Conservation (phyloP, 2,113 vertebrate species). For the Eidolon helvum region DNA sequence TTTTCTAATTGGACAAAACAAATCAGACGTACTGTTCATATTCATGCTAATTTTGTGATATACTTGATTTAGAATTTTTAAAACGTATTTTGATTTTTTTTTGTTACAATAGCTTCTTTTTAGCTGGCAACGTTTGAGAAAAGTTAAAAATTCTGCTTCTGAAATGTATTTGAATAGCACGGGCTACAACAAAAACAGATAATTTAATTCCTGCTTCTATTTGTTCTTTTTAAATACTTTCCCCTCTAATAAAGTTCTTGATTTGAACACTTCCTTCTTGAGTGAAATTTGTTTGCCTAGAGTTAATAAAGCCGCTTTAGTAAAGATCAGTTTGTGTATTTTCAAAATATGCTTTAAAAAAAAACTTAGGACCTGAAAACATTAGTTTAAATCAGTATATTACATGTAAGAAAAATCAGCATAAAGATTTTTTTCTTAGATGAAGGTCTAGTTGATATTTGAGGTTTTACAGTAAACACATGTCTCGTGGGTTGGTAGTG, state of each 20-base stretch:
- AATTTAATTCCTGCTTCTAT: slow-evolving; percentile 8
- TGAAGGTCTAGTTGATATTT: slow-evolving; percentile 18
- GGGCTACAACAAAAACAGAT: not conserved
- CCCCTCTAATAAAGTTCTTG: slow-evolving; percentile 51
- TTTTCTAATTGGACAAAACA: slow-evolving; percentile 26
- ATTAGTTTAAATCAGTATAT: not conserved
- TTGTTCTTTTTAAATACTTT: slow-evolving; percentile 52
- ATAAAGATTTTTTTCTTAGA: not conserved
- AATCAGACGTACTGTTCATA: not conserved
- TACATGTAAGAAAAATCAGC: not conserved
- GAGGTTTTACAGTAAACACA: not conserved
- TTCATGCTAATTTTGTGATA: not conserved
- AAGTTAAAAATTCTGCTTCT: slow-evolving; percentile 43
- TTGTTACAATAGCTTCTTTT: slow-evolving; percentile 24
- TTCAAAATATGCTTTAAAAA: slow-evolving; percentile 11
- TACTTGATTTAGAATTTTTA: slow-evolving; percentile 5
- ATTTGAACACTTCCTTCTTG: slow-evolving; percentile 33
- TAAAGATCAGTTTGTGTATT: slow-evolving; percentile 20
- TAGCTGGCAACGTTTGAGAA: not conserved
- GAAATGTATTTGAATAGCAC: slow-evolving; percentile 7
- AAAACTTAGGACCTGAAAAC: not conserved
- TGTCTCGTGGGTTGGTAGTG: not conserved
- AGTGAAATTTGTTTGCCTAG: slow-evolving; percentile 63
- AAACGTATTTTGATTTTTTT: not conserved
- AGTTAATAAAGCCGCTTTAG: slow-evolving; percentile 21